phyloP scores from a whole-genome alignment of 2,888 invertebrate genomes.

The Calliphora vomitoria region DNA sequence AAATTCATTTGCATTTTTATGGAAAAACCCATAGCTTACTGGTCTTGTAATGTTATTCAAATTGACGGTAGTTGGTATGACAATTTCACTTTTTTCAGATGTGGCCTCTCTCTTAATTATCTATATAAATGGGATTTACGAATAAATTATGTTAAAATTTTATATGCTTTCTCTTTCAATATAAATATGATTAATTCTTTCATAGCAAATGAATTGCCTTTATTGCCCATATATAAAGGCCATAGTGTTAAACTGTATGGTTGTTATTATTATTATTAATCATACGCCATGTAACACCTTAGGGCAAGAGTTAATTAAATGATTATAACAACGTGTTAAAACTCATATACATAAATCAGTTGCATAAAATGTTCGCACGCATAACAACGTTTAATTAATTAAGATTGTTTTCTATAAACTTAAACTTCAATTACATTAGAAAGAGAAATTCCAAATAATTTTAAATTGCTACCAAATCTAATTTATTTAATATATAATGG shows the following conservation, averaged over 20 bases:
- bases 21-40: too few relatives aligned
- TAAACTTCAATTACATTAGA: neutral
- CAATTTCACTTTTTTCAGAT: too few relatives aligned
- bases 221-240: neutral
- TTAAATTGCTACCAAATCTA: neutral
- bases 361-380: neutral
- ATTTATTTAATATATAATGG: neutral
- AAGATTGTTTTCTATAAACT: neutral
- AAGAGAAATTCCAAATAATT: neutral
- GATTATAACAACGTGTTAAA: slow-evolving; percentile 34
- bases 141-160: too few relatives aligned
- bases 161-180: too few relatives aligned
- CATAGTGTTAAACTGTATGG: neutral
- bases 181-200: too few relatives aligned
- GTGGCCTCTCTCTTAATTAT: too few relatives aligned
- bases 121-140: too few relatives aligned
- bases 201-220: too few relatives aligned
- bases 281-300: slow-evolving; percentile 14
- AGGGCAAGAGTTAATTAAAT: slow-evolving; percentile 28
- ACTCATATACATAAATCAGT: slow-evolving; percentile 2
- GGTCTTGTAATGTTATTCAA: too few relatives aligned
- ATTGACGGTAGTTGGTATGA: too few relatives aligned
- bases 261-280: neutral
- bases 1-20: too few relatives aligned
- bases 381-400: neutral